A percentile compares a stretch with the other conserved stretches of the same genome.
phyloP scores from a whole-genome alignment of 1,140 invertebrate genomes.

The Drosophila rufa region DNA sequence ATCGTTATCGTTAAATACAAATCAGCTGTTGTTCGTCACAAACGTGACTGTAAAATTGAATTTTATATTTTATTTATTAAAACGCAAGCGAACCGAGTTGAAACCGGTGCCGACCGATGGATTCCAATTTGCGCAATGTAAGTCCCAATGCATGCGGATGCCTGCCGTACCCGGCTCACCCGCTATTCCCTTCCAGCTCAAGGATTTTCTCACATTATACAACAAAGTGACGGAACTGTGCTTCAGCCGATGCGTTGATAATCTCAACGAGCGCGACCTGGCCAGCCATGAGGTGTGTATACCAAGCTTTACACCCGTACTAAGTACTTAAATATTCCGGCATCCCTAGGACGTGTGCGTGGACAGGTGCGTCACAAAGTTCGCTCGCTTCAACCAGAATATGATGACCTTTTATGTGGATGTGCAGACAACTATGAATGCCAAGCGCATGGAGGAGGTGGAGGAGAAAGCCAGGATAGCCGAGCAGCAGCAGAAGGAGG shows the following conservation, averaged over 20 bases:
- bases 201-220: conserved; percentile 94
- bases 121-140: conserved; percentile 76
- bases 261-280: conserved; percentile 92
- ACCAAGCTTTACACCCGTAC: not conserved
- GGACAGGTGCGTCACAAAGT: conserved; percentile 94
- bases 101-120: conserved; percentile 39
- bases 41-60: conserved; percentile 20
- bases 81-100: not conserved
- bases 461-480: conserved; percentile 62
- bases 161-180: not conserved
- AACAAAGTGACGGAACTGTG: conserved; percentile 95
- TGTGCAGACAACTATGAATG: conserved; percentile 74
- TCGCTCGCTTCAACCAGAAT: conserved; percentile 93
- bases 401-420: conserved; percentile 86
- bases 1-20: not conserved
- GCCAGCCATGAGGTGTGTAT: conserved; percentile 89
- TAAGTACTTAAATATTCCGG: not conserved
- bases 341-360: conserved; percentile 89
- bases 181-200: conserved; percentile 87
- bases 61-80: conserved; percentile 27
- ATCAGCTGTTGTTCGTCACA: conserved; percentile 23
- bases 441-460: conserved; percentile 69
- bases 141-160: not conserved
- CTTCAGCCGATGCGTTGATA: conserved; percentile 93
- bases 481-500: conserved; percentile 57